A percentile compares a stretch with the other conserved stretches of the same genome.
Conservation (phyloP, 1,140 invertebrate species). For the Hormaphis cornu region DNA sequence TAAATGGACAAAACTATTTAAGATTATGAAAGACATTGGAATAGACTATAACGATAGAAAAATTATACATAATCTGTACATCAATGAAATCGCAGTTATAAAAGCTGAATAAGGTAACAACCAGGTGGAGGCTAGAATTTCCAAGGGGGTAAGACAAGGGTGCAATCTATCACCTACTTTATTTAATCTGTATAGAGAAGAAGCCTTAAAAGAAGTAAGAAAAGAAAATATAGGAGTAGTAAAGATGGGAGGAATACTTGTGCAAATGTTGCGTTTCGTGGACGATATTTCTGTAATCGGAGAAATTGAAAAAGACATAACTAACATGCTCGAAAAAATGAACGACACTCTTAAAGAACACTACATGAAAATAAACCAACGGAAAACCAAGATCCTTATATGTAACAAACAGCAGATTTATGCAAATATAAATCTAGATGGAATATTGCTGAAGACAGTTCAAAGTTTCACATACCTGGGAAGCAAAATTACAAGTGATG, state of each 20-base stretch:
- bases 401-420: background rate
- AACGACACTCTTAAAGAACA: no score
- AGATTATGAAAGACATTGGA: background rate
- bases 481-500: background rate
- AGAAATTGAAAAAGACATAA: background rate
- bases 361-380: no score
- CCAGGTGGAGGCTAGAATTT: background rate
- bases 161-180: no score
- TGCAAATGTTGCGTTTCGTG: no score
- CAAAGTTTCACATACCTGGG: background rate
- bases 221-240: background rate
- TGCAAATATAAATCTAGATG: background rate
- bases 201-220: no score
- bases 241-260: background rate
- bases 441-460: no score
- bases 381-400: background rate
- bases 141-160: slow-evolving; percentile 26
- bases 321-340: background rate
- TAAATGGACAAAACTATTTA: background rate
- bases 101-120: no score
- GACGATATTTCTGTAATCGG: background rate
- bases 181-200: no score
- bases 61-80: background rate
- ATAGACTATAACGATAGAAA: background rate
- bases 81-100: no score